Evolutionary conservation across 2,797 vertebrate genomes (phyloP).

Genomic region (Dallia pectoralis): DNA sequence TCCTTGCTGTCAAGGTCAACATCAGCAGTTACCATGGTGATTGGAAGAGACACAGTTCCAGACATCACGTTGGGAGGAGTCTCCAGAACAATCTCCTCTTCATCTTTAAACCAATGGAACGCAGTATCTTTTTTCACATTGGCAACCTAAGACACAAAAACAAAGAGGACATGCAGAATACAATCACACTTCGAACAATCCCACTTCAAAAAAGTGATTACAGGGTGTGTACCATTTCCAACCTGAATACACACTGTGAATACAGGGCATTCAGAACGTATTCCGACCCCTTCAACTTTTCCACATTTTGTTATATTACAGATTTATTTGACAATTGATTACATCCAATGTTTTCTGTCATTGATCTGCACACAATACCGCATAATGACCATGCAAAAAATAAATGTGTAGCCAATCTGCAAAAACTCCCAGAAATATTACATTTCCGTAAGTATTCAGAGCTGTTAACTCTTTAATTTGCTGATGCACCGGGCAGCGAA

Average conservation of each 20-base stretch:
- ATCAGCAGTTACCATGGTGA: conserved; percentile 80
- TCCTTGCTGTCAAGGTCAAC: neutral
- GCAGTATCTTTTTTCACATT: conserved; percentile 91
- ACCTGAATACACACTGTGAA: neutral
- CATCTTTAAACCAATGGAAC: conserved; percentile 93
- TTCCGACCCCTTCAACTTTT: neutral
- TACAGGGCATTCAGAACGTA: no score
- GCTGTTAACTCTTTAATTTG: no score
- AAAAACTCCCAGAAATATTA: no score
- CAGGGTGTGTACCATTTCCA: neutral
- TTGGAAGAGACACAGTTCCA: conserved; percentile 79
- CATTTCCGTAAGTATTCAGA: neutral
- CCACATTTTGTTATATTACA: neutral
- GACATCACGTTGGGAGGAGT: conserved; percentile 79
- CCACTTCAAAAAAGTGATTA: neutral
- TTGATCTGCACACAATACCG: no score
- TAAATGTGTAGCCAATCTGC: no score
- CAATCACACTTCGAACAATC: neutral
- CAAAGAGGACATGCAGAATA: neutral
- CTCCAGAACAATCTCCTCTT: conserved; percentile 79
- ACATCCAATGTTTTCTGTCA: no score
- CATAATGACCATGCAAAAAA: no score
- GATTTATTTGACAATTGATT: no score
- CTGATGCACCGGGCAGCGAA: no score
- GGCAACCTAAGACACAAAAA: conserved; percentile 76